These are phyloP conservation scores for Telmatherina bonti DNA, from an alignment of 2,797 vertebrate genomes.

Conservation along the genomic window DNA sequence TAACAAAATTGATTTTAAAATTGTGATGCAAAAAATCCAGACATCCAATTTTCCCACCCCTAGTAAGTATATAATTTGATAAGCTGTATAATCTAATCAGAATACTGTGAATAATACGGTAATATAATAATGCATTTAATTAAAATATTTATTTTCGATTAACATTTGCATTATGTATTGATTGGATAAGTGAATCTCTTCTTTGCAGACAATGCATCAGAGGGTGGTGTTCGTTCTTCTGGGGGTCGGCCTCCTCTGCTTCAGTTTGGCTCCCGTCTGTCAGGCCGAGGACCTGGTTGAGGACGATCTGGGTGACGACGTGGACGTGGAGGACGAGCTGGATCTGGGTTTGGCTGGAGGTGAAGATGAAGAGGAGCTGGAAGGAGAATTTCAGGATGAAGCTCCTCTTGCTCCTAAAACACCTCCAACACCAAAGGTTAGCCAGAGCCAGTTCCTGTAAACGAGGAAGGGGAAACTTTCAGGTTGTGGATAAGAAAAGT, in stretches of 20 bases:
- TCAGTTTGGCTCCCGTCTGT: constrained; percentile 52
- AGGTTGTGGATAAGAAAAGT: neutral
- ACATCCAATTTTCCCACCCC: no score
- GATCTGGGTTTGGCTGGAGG: constrained; percentile 56
- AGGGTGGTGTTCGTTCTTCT: constrained; percentile 87
- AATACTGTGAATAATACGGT: no score
- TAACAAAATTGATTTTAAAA: no score
- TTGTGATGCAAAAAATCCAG: no score
- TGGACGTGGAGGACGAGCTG: constrained; percentile 82
- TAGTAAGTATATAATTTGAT: no score
- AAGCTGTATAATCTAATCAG: no score
- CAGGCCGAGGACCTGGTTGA: constrained; percentile 83
- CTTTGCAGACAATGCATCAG: constrained; percentile 89
- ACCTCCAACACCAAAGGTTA: constrained; percentile 88
- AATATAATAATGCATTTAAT: no score
- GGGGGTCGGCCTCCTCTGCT: constrained; percentile 76
- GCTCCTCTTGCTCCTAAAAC: constrained; percentile 60
- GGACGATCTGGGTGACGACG: constrained; percentile 82
- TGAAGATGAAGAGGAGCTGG: constrained; percentile 51
- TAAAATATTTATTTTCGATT: no score
- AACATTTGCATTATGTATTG: no score
- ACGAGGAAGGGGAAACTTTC: neutral
- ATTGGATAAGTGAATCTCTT: no score
- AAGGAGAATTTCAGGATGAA: constrained; percentile 43
- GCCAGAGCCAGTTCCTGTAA: neutral